A percentile compares a stretch with the other conserved stretches of the same genome.
phyloP scores from a whole-genome alignment of 2,113 vertebrate species.

The Cettia cetti region DNA sequence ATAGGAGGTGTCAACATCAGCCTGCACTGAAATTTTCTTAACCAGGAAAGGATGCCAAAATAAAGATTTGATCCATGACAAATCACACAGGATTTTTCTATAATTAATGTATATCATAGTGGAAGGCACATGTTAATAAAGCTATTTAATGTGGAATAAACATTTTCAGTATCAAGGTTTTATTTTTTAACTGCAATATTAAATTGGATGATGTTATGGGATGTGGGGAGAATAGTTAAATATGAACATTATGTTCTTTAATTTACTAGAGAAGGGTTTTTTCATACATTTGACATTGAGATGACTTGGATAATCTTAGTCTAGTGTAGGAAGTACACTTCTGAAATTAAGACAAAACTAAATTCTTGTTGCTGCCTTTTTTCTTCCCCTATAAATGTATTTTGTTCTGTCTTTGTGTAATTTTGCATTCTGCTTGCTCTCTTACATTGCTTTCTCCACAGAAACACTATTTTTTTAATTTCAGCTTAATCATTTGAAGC shows the following conservation, averaged over 20 bases:
- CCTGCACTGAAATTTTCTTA: background rate
- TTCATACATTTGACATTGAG: background rate
- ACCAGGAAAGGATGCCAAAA: background rate
- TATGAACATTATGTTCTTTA: background rate
- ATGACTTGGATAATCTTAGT: background rate
- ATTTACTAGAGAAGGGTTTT: background rate
- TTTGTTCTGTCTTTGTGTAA: background rate
- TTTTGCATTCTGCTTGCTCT: background rate
- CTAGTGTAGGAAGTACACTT: background rate
- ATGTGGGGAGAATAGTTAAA: background rate
- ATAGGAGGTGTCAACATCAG: background rate
- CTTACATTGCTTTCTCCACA: background rate
- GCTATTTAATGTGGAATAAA: background rate
- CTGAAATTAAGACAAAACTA: background rate
- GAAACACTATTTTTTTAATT: background rate
- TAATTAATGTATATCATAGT: background rate
- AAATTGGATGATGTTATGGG: background rate
- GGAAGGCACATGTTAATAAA: background rate
- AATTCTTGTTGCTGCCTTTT: background rate
- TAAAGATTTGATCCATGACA: background rate
- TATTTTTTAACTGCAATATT: background rate
- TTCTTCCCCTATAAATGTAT: background rate
- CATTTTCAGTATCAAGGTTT: background rate
- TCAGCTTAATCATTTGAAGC: background rate
- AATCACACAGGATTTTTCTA: background rate